Percentiles rank a stretch among this genome's conserved stretches.
Conservation (phyloP, 2,797 vertebrate genomes). For the Cryptoprocta ferox region DNA sequence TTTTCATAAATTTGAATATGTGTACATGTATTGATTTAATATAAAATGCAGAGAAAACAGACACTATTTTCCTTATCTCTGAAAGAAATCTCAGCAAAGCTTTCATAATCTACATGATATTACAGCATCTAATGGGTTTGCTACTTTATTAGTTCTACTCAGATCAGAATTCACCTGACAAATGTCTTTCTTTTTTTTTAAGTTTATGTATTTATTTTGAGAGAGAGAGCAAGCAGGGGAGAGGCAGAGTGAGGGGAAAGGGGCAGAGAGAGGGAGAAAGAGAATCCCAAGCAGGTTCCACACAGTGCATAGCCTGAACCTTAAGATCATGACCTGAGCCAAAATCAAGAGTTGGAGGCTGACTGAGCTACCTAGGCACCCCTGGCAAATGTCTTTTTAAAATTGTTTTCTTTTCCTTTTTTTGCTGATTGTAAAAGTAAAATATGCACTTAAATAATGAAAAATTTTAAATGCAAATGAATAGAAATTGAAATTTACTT, state of each 20-base stretch:
- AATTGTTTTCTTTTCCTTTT: background rate
- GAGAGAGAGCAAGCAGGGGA: no score
- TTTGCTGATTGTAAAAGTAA: slow-evolving; percentile 44
- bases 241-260: no score
- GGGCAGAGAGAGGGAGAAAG: no score
- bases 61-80: slow-evolving; percentile 59
- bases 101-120: slow-evolving; percentile 48
- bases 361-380: no score
- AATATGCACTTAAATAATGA: slow-evolving; percentile 49
- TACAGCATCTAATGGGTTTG: background rate
- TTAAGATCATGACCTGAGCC: no score
- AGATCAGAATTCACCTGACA: slow-evolving; percentile 50
- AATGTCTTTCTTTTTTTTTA: background rate
- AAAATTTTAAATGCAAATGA: slow-evolving; percentile 35
- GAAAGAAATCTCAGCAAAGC: slow-evolving; percentile 41
- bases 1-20: slow-evolving; percentile 66
- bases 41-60: slow-evolving; percentile 40
- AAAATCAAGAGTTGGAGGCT: no score
- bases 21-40: slow-evolving; percentile 22
- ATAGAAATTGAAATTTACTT: slow-evolving; percentile 17
- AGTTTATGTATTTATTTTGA: no score
- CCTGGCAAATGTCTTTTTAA: background rate
- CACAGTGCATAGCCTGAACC: no score
- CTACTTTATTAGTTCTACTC: slow-evolving; percentile 34
- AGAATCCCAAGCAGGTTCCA: no score